phyloP scores from a whole-genome alignment of 2,888 invertebrate species.

The Emesis castigata region DNA sequence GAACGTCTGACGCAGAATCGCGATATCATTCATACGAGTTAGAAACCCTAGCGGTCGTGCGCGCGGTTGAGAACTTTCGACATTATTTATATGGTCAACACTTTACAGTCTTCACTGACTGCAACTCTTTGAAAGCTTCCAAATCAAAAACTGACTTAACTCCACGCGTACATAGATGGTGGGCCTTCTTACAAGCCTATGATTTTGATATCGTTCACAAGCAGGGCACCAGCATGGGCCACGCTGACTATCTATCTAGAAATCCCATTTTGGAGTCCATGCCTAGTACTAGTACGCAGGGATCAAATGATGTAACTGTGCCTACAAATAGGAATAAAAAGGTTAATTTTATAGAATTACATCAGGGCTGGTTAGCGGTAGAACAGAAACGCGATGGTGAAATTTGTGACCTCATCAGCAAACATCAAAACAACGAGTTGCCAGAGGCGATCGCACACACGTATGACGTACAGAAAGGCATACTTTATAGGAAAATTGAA shows the following conservation, averaged over 20 bases:
- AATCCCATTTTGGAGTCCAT: slow-evolving; percentile 44
- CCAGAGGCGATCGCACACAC: slow-evolving; percentile 34
- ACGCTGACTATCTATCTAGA: slow-evolving; percentile 62
- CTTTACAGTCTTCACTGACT: slow-evolving; percentile 27
- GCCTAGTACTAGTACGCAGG: background rate
- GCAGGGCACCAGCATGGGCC: slow-evolving; percentile 54
- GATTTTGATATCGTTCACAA: slow-evolving; percentile 54
- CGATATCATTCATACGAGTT: slow-evolving; percentile 20
- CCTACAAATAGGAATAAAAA: background rate
- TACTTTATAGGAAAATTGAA: slow-evolving; percentile 63
- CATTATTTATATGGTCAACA: slow-evolving; percentile 50
- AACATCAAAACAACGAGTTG: slow-evolving; percentile 24
- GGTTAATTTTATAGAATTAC: slow-evolving; percentile 46
- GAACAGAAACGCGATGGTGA: slow-evolving; percentile 68
- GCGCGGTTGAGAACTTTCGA: slow-evolving; percentile 52
- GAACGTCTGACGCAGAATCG: slow-evolving; percentile 21
- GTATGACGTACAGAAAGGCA: slow-evolving; percentile 62
- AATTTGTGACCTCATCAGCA: slow-evolving; percentile 52
- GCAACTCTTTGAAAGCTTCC: slow-evolving; percentile 35
- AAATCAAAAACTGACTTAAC: slow-evolving; percentile 56
- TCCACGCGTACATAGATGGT: slow-evolving; percentile 66
- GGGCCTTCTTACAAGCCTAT: slow-evolving; percentile 58
- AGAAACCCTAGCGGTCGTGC: slow-evolving; percentile 26
- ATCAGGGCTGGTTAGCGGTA: slow-evolving; percentile 62
- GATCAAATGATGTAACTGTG: background rate